These are phyloP conservation scores for Argyrosomus japonicus DNA, from an alignment of 2,113 vertebrate species.

Conservation along the genomic window DNA sequence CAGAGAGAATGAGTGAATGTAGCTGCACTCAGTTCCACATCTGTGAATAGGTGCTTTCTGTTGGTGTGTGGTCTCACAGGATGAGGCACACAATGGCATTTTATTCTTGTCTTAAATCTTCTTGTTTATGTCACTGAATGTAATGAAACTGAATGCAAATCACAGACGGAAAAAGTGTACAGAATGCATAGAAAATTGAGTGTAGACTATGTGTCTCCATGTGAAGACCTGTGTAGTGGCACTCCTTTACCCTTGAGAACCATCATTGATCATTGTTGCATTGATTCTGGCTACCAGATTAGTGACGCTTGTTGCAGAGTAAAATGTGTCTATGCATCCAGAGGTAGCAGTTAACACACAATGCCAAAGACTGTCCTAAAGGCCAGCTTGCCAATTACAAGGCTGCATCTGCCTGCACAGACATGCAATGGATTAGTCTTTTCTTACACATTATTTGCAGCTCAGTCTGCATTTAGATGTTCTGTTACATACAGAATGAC, in stretches of 20 bases:
- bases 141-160: slow-evolving; percentile 7
- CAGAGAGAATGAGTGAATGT: slow-evolving; percentile 38
- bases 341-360: slow-evolving; percentile 59
- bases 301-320: slow-evolving; percentile 18
- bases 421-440: background rate
- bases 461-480: slow-evolving; percentile 39
- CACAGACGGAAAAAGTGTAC: background rate
- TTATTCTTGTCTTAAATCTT: slow-evolving; percentile 58
- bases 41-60: slow-evolving; percentile 60
- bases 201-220: background rate
- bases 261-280: slow-evolving; percentile 46
- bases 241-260: slow-evolving; percentile 35
- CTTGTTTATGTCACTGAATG: slow-evolving; percentile 23
- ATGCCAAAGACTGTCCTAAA: slow-evolving; percentile 57
- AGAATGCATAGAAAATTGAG: slow-evolving; percentile 23
- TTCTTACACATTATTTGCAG: slow-evolving; percentile 15
- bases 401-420: slow-evolving; percentile 17
- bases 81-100: slow-evolving; percentile 47
- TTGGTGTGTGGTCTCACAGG: slow-evolving; percentile 42
- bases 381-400: slow-evolving; percentile 25
- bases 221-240: slow-evolving; percentile 5
- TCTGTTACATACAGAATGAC: slow-evolving; percentile 4
- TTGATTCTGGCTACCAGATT: slow-evolving; percentile 43
- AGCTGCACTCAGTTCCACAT: slow-evolving; percentile 40
- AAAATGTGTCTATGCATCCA: slow-evolving; percentile 64